Percentiles rank a stretch among this genome's conserved stretches.
These are phyloP conservation scores for Pedicia rivosa DNA, from an alignment of 2,888 invertebrate species.

Conservation along the genomic window DNA sequence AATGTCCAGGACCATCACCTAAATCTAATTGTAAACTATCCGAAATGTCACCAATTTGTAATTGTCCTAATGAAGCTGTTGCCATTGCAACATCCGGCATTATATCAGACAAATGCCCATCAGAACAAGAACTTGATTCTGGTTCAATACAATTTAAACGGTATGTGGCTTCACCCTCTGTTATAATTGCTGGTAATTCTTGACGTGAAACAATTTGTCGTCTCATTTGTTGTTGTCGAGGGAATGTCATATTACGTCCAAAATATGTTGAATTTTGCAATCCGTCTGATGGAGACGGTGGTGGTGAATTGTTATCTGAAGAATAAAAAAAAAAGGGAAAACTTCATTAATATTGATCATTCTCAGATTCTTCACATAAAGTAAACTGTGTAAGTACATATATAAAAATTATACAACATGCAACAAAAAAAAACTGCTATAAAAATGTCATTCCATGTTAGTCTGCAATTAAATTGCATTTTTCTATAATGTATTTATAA, in stretches of 20 bases:
- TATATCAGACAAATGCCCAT: conserved; percentile 60
- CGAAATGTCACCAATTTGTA: conserved; percentile 37
- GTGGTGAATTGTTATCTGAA: conserved; percentile 14
- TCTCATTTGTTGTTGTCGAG: conserved; percentile 29
- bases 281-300: conserved; percentile 23
- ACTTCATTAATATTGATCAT: too few species aligned
- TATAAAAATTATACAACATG: too few species aligned
- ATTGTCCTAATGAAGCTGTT: conserved; percentile 52
- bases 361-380: too few species aligned
- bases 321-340: too few species aligned
- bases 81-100: conserved; percentile 93
- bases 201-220: conserved; percentile 15
- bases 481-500: too few species aligned
- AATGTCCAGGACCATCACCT: conserved; percentile 66
- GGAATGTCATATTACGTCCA: conserved; percentile 46
- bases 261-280: conserved; percentile 32
- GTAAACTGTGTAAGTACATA: too few species aligned
- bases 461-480: too few species aligned
- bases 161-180: conserved; percentile 38
- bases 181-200: conserved; percentile 46
- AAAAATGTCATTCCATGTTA: too few species aligned
- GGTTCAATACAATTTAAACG: conserved; percentile 22
- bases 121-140: conserved; percentile 41
- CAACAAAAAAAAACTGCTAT: too few species aligned
- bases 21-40: conserved; percentile 59